Base-by-base conservation (phyloP, 2,797 vertebrate genomes). In the Anas georgica region DNA sequence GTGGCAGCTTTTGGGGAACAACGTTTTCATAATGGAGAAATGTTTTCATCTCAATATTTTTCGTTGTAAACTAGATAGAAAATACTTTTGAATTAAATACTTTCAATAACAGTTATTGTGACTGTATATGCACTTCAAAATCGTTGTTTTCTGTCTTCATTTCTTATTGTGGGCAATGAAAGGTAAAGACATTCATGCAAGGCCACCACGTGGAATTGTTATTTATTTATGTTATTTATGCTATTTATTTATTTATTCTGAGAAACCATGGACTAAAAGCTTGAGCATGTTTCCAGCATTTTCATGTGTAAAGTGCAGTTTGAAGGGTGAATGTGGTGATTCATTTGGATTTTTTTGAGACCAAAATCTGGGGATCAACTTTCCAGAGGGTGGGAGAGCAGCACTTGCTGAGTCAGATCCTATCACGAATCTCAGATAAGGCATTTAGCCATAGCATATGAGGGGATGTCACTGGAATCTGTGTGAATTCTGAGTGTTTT, bases 231-330 rank as follows among this genome's bases (percentile, higher is more conserved):
- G 43, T 45, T 45, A 45, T 45, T 45, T 45, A 45, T 45, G 43
- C 43, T 20, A 45, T n/a, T 6, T 12, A 23, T 3, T 78, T 80
- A 75, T 52, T 31, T 39, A 45, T 45, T 86, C 41, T 45, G 74
- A 94, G 64, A 83, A 12, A 46, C 12, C 26, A 55, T 17, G 46
- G 21, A n/a, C 69, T 84, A 26, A 80, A 90, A 54, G 17, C 28
- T 86, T 0, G 0, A 39, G 29, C 6, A 1, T 12, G 4, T 79
- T 90, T 83, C 10, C 55, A 78, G 28, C 3, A 8, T 12, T 10
- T 3, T 48, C 4, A 21, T 48, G n/a, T 16, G 9, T 12, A 31
- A 45, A 78, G 23, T 18, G 14, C 6, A 29, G 25, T 66, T 74
- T 69, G 79, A 88, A 76, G 55, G 41, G 41, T 70, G 72, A 69